Evolutionary conservation across 2,797 vertebrate genomes (phyloP), one percentile per base, ranked within the genome.

Genomic region (Paguma larvata): DNA sequence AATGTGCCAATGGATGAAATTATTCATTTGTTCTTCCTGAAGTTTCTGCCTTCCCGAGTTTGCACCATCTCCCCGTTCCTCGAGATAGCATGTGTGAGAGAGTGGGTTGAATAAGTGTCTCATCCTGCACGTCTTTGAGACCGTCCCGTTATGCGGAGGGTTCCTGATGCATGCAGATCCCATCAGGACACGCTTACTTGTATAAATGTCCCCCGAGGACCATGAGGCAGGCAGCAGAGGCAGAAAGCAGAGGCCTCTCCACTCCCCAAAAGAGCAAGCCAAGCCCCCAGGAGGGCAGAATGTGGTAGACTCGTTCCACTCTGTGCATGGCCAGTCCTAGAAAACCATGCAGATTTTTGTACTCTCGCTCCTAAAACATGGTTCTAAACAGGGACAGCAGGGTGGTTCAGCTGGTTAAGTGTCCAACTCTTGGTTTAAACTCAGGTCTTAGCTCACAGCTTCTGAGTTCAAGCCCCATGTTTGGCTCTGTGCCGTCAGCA

Each of bases 41-140:
- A 75, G n/a, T 67, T 30, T 83, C 89, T 59, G 21, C 30, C 41
- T 94, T 78, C 41, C 59, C 19, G 65, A 41, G 41, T 51, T 87
- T 88, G 53, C 44, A 44, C 25, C 6, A 38, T 32, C 25, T 51
- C 27, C 88, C 30, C 62, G 27, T 62, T 92, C 41, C 46, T 95
- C 38, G 12, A 34, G 21, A 21, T 38, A 5, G 15, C 51, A 67
- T 34, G 90, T 91, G 70, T 3, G 23, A 75, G 32, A 14, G 6
- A 19, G 30, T 10, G 3, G 30, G 62, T 84, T 67, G 72, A 72
- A 48, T 63, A 34, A 6, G n/a, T 16, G 41, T 79, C 41, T 70
- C 27, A 5, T 19, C 18, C 62, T 19, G 15, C 23, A 62, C 32
- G 27, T 56, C 70, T 27, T 34, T 59, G 44, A 62, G 85, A 46